These are phyloP conservation scores for Strigamia crassipes DNA, from an alignment of 2,888 invertebrate species.

Conservation along the genomic window DNA sequence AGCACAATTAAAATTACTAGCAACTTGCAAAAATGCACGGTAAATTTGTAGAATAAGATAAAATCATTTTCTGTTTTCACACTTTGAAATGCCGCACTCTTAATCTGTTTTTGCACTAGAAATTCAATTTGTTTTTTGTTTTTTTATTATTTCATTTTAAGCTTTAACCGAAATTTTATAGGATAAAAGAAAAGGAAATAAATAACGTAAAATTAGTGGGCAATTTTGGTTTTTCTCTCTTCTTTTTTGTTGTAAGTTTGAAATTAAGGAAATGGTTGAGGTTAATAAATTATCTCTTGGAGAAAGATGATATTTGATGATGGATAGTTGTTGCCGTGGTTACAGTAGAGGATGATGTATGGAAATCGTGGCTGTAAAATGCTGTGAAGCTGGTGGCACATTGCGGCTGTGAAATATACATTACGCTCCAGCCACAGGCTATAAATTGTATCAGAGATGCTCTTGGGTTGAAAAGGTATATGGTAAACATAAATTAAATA, in stretches of 20 bases:
- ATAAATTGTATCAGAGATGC: conserved; percentile 1
- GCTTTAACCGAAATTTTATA: not conserved
- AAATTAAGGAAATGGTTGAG: conserved; percentile 6
- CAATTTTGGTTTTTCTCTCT: not conserved
- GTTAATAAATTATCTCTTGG: not conserved
- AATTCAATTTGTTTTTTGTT: too few species aligned
- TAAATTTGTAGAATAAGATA: too few species aligned
- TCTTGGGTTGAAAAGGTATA: not conserved
- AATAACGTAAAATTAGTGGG: not conserved
- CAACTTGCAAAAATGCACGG: too few species aligned
- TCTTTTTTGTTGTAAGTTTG: not conserved
- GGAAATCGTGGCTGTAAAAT: conserved; percentile 16
- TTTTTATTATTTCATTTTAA: too few species aligned
- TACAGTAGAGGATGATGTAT: not conserved
- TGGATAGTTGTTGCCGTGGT: conserved; percentile 4
- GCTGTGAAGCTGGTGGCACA: conserved; percentile 21
- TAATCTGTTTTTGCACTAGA: too few species aligned
- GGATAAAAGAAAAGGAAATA: not conserved
- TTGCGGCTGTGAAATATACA: conserved; percentile 21
- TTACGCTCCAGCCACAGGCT: conserved; percentile 16
- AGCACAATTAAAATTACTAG: too few species aligned
- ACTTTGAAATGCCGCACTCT: too few species aligned
- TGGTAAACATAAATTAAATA: conserved; percentile 13
- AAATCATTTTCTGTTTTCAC: too few species aligned
- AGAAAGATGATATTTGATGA: conserved; percentile 10